Conservation (phyloP, 2,113 vertebrate species). For the Colossoma macropomum region DNA sequence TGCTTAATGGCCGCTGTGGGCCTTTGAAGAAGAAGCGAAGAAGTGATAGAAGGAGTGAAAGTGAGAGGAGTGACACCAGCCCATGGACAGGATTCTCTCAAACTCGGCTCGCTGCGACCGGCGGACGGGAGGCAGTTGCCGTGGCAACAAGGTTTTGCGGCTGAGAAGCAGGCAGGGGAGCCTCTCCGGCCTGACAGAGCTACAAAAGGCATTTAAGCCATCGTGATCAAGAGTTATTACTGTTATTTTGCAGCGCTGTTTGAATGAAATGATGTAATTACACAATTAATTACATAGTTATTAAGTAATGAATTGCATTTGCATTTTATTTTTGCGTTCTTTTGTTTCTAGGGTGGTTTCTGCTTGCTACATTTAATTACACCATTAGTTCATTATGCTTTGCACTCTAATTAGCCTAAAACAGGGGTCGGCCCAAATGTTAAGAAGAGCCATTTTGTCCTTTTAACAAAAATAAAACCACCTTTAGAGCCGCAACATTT, state of each 20-base stretch:
- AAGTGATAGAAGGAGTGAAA: not conserved
- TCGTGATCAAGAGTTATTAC: not conserved
- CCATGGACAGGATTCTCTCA: not conserved
- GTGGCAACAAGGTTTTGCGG: constrained; percentile 51
- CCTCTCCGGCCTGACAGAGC: not conserved
- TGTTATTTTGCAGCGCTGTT: not conserved
- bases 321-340: too few species aligned
- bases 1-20: not conserved
- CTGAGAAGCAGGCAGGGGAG: not conserved
- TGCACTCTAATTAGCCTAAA: too few species aligned
- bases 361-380: too few species aligned
- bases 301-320: not conserved
- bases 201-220: not conserved
- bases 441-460: too few species aligned
- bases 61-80: not conserved
- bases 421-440: too few species aligned
- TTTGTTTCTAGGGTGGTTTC: too few species aligned
- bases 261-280: not conserved
- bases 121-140: constrained; percentile 30
- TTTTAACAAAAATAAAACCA: too few species aligned
- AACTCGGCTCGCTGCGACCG: not conserved
- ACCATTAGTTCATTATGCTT: too few species aligned
- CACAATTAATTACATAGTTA: not conserved
- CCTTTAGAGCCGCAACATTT: too few species aligned
- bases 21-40: not conserved